Evolutionary conservation across 2,888 invertebrate species (phyloP), one percentile per base, ranked within the genome.

Genomic region (Dynastes maya): DNA sequence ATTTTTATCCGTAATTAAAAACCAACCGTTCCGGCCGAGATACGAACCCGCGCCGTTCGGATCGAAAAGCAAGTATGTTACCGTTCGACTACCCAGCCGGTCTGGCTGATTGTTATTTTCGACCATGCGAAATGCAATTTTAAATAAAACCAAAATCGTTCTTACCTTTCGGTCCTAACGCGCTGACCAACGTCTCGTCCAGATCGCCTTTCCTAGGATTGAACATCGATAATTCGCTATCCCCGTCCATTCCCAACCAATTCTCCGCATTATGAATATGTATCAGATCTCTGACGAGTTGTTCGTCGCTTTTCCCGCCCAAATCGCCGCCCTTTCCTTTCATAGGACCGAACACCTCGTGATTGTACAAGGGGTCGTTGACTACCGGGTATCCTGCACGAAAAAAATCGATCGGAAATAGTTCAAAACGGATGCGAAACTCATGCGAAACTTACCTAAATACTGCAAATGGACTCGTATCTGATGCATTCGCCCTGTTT

Each of bases 401-500:
- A 1, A 70, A 86, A 80, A 81, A 65, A 22, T 3, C n/a, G 40
- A 61, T 22, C 22, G 8, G 22, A 58, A 53, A 45, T 8, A 45
- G 45, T 45, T 8, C 2, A 11, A 45, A 11, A 11, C 11, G 6
- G 45, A 3, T 37, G 37, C 22, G 6, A 37, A 37, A 6, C 6
- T 1, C 8, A 45, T 45, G 11, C 11, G 11, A 45, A 72, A 61
- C 89, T 89, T 87, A 97, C 97, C 99, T 85, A 99, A 91, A 89
- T 96, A 99, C 90, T 99, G 99, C 81, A 99, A 92, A 89, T 99
- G 99, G 45, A 99, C 98, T 82, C 99, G 92, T 84, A 99, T 99
- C 90, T 99, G 99, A 89, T 99, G 99, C 95, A 99, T 99, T 81
- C 99, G 91, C 1, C 99, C 99, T 0, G 99, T 99, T 86, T 95